These are phyloP conservation scores for Virgularia gustaviana DNA, from an alignment of 92 coral and sea anemone genomes.

Conservation along the genomic window DNA sequence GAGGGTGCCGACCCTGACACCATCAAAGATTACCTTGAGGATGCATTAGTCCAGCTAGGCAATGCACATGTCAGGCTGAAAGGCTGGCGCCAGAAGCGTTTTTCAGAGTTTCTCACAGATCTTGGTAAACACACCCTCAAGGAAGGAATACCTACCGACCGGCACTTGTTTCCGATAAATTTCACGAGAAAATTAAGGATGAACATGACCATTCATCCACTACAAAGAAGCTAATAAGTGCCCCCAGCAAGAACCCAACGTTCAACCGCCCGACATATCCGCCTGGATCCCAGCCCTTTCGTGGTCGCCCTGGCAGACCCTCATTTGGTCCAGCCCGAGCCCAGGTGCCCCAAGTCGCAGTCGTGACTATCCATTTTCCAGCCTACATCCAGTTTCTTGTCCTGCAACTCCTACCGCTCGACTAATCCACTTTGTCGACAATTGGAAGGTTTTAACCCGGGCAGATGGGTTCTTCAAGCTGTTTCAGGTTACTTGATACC, in stretches of 20 bases:
- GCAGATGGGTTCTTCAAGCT: slow-evolving; percentile 34
- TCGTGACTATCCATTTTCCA: slow-evolving; percentile 39
- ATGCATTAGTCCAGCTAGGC: slow-evolving; percentile 48
- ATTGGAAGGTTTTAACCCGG: slow-evolving; percentile 16
- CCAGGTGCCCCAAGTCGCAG: too few species aligned
- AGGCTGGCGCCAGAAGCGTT: slow-evolving; percentile 59
- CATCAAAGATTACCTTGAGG: slow-evolving; percentile 45
- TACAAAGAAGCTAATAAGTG: slow-evolving; percentile 42
- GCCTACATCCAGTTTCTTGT: background rate
- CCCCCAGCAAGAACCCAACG: slow-evolving; percentile 29
- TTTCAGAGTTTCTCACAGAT: slow-evolving; percentile 44
- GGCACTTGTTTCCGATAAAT: slow-evolving; percentile 55
- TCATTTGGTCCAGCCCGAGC: too few species aligned
- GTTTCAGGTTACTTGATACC: slow-evolving; percentile 49
- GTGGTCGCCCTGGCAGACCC: too few species aligned
- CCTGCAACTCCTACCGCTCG: slow-evolving; percentile 28
- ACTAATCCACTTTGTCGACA: slow-evolving; percentile 38
- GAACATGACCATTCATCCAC: slow-evolving; percentile 59
- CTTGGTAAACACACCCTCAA: slow-evolving; percentile 41
- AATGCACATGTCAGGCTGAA: slow-evolving; percentile 54
- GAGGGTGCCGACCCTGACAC: slow-evolving; percentile 18
- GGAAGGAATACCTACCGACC: slow-evolving; percentile 52
- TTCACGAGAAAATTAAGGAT: slow-evolving; percentile 53
- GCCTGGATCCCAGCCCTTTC: slow-evolving; percentile 47
- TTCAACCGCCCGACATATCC: slow-evolving; percentile 23